Evolutionary conservation across 2,888 invertebrate genomes (phyloP).

Genomic region (Caenorhabditis sp.): DNA sequence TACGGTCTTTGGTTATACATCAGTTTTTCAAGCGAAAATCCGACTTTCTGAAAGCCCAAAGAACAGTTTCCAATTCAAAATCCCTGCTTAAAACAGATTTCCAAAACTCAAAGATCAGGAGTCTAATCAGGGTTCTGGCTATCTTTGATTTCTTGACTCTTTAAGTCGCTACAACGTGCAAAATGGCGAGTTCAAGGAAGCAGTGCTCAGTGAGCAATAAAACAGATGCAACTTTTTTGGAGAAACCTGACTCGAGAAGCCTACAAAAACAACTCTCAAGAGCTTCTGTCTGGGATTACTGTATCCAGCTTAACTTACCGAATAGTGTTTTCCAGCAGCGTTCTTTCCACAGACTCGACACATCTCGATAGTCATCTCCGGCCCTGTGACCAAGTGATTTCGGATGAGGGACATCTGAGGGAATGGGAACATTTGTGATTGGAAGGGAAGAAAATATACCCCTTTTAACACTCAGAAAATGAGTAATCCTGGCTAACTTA

Average conservation of each 20-base stretch:
- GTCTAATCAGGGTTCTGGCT: background rate
- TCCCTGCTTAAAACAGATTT: background rate
- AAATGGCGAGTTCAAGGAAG: background rate
- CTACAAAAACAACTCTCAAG: background rate
- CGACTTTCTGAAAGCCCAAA: too few species aligned
- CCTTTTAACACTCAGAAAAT: slow-evolving; percentile 8
- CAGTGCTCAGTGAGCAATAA: background rate
- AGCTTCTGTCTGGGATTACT: background rate
- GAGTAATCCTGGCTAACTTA: slow-evolving; percentile 21
- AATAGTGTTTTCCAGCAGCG: slow-evolving; percentile 55
- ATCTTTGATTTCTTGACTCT: slow-evolving; percentile 13
- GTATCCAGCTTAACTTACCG: slow-evolving; percentile 28
- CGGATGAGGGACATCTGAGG: slow-evolving; percentile 34
- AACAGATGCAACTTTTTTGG: slow-evolving; percentile 1
- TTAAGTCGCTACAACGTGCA: background rate
- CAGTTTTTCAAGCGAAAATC: too few species aligned
- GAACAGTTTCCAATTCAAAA: too few species aligned
- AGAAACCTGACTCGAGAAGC: background rate
- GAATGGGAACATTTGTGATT: background rate
- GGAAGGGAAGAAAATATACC: background rate
- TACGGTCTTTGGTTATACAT: too few species aligned
- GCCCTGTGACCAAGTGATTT: background rate
- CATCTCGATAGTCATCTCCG: slow-evolving; percentile 16
- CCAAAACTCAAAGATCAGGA: background rate
- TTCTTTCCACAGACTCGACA: slow-evolving; percentile 52